These are phyloP conservation scores for Malurus elegans DNA, from an alignment of 2,113 vertebrate species.

Conservation along the genomic window DNA sequence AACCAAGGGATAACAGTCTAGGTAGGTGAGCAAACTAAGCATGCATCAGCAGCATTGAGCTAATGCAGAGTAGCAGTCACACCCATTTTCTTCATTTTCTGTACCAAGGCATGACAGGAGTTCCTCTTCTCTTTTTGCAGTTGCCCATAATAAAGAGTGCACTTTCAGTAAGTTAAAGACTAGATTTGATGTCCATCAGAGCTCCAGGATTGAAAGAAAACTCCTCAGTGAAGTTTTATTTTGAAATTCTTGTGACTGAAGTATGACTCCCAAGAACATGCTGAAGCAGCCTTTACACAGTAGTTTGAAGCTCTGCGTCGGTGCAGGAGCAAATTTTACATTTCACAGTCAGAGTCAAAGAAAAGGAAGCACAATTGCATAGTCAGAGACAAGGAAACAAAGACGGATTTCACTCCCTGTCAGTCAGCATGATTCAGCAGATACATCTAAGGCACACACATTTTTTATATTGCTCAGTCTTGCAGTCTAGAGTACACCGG, in stretches of 20 bases:
- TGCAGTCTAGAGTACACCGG: background rate
- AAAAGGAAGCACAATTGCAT: background rate
- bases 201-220: background rate
- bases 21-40: background rate
- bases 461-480: background rate
- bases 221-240: background rate
- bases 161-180: background rate
- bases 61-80: background rate
- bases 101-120: background rate
- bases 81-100: background rate
- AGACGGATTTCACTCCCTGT: background rate
- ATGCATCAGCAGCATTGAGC: background rate
- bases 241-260: background rate
- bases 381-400: background rate
- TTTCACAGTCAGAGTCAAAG: background rate
- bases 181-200: background rate
- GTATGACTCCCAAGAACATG: background rate
- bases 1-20: background rate
- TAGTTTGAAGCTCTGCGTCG: background rate
- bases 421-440: background rate
- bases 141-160: background rate
- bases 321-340: background rate
- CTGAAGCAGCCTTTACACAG: background rate
- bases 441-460: background rate
- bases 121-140: background rate